Percentiles rank a stretch among this genome's conserved stretches.
These are phyloP conservation scores for Apodemus sylvaticus DNA, from an alignment of 2,113 vertebrate genomes.

Conservation along the genomic window DNA sequence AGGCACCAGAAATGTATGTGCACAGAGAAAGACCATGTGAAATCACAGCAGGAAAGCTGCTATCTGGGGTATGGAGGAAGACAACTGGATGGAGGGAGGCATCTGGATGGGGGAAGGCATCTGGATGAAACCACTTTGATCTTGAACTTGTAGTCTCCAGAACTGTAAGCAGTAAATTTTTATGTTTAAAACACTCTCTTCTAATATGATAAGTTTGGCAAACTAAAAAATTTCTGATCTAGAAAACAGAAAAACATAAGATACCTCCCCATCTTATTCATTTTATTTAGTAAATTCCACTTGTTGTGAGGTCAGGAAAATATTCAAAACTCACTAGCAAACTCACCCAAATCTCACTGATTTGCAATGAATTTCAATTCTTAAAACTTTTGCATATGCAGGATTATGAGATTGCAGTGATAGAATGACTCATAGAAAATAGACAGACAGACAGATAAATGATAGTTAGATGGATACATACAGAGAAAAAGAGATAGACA, in stretches of 20 bases:
- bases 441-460: neutral
- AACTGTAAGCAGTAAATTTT: too few species aligned
- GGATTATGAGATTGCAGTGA: neutral
- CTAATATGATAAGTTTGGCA: neutral
- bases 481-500: neutral
- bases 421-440: neutral
- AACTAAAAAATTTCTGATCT: neutral
- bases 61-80: neutral
- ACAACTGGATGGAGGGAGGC: accelerated
- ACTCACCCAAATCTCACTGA: neutral
- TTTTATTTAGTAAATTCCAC: neutral
- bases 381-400: neutral
- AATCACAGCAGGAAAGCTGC: too few species aligned
- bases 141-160: neutral
- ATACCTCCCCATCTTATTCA: neutral
- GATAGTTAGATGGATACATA: neutral
- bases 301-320: neutral
- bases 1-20: neutral
- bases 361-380: neutral
- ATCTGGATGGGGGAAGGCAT: too few species aligned
- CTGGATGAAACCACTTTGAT: neutral
- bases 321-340: neutral
- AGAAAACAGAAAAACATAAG: neutral
- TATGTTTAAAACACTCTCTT: neutral
- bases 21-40: neutral